Evolutionary conservation across 2,113 vertebrate genomes (phyloP).

Genomic region (Delphinus delphis): DNA sequence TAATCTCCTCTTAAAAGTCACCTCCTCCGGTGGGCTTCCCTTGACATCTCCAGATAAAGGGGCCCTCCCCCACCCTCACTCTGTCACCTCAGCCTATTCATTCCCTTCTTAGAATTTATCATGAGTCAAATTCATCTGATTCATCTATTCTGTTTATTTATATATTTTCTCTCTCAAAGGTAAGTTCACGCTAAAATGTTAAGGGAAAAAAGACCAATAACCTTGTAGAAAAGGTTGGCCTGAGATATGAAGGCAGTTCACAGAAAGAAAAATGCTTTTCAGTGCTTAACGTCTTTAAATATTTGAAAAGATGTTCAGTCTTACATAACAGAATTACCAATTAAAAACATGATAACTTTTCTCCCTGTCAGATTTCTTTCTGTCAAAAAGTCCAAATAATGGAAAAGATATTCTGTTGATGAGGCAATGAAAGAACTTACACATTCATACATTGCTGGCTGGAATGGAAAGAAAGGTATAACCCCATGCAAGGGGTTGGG

Average conservation of each 20-base stretch:
- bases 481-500: background rate
- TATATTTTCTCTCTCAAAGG: background rate
- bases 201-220: background rate
- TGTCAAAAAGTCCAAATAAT: background rate
- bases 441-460: background rate
- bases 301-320: background rate
- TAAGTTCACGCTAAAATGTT: background rate
- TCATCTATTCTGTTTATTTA: background rate
- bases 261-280: background rate
- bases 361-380: background rate
- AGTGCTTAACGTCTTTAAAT: background rate
- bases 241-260: background rate
- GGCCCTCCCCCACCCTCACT: background rate
- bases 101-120: background rate
- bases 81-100: background rate
- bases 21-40: background rate
- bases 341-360: background rate
- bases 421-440: background rate
- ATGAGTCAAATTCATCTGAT: background rate
- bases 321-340: background rate
- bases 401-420: background rate
- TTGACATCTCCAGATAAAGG: background rate
- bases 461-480: background rate
- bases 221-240: background rate
- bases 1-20: background rate